A percentile compares a stretch with the other conserved stretches of the same genome.
Evolutionary conservation across 2,797 vertebrate species (phyloP).

Genomic region (Neosilurus hyrtlii): DNA sequence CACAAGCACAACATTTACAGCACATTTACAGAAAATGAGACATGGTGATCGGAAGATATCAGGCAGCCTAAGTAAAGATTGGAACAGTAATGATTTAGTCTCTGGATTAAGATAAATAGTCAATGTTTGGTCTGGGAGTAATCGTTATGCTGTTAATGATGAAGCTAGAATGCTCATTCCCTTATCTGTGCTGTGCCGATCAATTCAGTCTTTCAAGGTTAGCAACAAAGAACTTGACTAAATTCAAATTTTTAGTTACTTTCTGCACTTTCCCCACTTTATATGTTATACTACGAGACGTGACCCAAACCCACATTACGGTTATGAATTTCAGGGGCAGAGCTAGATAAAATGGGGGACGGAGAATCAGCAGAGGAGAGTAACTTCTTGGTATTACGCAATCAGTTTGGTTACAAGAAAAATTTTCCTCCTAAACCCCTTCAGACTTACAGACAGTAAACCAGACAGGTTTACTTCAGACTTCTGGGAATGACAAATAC

Average conservation of each 20-base stretch:
- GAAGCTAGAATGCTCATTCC: conserved; percentile 3
- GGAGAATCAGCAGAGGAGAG: too few relatives aligned
- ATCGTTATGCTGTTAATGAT: conserved; percentile 1
- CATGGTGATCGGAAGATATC: background rate
- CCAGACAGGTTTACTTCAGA: background rate
- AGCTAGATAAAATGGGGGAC: background rate
- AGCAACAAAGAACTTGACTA: background rate
- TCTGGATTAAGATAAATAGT: conserved; percentile 18
- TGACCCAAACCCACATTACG: background rate
- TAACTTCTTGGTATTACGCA: background rate
- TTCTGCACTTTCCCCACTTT: background rate
- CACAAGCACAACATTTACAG: conserved; percentile 4
- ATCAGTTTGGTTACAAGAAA: background rate
- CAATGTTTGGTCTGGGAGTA: conserved; percentile 35
- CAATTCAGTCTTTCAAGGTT: conserved; percentile 14
- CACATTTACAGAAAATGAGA: conserved; percentile 14
- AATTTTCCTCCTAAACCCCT: background rate
- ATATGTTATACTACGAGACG: background rate
- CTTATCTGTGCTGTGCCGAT: conserved; percentile 18
- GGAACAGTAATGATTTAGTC: conserved; percentile 22
- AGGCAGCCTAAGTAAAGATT: background rate
- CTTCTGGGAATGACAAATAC: background rate
- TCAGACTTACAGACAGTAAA: too few relatives aligned
- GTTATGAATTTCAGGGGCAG: background rate
- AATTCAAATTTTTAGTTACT: background rate